A percentile compares a stretch with the other conserved stretches of the same genome.
These are phyloP conservation scores for Turdus rufiventris DNA, from an alignment of 2,113 vertebrate genomes.

Conservation along the genomic window DNA sequence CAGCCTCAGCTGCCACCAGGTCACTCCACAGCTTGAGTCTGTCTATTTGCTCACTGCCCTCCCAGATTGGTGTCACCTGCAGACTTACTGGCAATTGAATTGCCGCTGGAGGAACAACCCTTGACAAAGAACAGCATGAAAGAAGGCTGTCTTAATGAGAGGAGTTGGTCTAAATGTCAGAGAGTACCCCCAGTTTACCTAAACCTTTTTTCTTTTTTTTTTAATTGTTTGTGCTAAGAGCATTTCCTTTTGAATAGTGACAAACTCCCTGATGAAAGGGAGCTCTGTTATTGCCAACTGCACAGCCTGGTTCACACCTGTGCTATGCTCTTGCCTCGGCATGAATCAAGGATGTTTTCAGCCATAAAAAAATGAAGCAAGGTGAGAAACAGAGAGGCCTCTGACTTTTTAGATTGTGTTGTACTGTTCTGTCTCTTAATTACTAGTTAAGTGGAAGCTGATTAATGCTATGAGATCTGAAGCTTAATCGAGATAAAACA, in stretches of 20 bases:
- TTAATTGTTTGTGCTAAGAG: not conserved
- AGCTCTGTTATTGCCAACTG: not conserved
- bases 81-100: not conserved
- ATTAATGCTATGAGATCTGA: slow-evolving; percentile 24
- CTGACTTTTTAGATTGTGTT: not conserved
- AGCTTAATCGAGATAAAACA: not conserved
- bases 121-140: not conserved
- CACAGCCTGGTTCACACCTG: not conserved
- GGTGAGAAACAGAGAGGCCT: not conserved
- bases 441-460: slow-evolving; percentile 15
- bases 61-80: not conserved
- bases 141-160: not conserved
- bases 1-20: not conserved
- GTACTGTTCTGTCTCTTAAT: not conserved
- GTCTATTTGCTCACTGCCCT: not conserved
- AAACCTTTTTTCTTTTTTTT: not conserved
- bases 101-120: not conserved
- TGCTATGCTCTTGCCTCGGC: not conserved
- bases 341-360: not conserved
- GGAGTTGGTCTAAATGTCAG: not conserved
- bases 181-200: not conserved
- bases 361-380: not conserved
- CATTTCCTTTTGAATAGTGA: not conserved
- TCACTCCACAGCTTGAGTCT: not conserved
- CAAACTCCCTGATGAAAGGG: not conserved